phyloP scores from a whole-genome alignment of 1,140 invertebrate species.

The Formica selysi region DNA sequence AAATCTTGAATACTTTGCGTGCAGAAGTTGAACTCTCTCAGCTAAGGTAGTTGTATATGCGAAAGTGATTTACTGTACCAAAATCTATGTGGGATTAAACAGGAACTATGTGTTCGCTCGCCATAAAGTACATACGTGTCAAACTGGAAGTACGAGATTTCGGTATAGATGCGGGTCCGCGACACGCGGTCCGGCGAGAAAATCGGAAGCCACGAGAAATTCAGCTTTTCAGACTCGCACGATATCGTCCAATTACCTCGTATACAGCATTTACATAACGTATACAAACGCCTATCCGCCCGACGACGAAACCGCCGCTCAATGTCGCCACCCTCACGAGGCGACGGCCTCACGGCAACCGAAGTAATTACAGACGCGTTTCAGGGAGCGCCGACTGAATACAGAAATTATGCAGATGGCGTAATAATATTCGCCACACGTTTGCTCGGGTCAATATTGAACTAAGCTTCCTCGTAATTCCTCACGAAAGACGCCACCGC shows the following conservation, averaged over 20 bases:
- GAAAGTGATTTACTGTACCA: background rate
- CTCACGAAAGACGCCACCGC: conserved; percentile 68
- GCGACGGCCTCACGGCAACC: conserved; percentile 79
- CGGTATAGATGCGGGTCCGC: conserved; percentile 28
- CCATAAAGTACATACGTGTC: conserved; percentile 33
- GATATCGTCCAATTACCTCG: conserved; percentile 81
- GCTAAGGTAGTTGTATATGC: background rate
- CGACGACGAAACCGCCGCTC: conserved; percentile 59
- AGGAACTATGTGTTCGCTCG: conserved; percentile 16
- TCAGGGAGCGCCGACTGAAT: conserved; percentile 83
- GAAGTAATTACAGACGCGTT: conserved; percentile 85
- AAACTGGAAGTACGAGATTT: conserved; percentile 18
- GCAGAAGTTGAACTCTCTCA: background rate
- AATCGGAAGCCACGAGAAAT: conserved; percentile 62
- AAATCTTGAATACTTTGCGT: background rate
- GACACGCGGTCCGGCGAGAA: conserved; percentile 12
- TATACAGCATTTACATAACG: conserved; percentile 82
- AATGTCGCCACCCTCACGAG: conserved; percentile 67
- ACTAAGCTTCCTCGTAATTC: conserved; percentile 82
- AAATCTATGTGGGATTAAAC: conserved; percentile 29
- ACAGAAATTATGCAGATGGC: conserved; percentile 85
- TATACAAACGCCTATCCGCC: conserved; percentile 73
- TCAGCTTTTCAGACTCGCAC: conserved; percentile 67
- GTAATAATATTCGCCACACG: conserved; percentile 85
- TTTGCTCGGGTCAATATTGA: conserved; percentile 85